A percentile compares a stretch with the other conserved stretches of the same genome.
These are phyloP conservation scores for Pycnonotus jocosus DNA, from an alignment of 2,113 vertebrate genomes.

Conservation along the genomic window DNA sequence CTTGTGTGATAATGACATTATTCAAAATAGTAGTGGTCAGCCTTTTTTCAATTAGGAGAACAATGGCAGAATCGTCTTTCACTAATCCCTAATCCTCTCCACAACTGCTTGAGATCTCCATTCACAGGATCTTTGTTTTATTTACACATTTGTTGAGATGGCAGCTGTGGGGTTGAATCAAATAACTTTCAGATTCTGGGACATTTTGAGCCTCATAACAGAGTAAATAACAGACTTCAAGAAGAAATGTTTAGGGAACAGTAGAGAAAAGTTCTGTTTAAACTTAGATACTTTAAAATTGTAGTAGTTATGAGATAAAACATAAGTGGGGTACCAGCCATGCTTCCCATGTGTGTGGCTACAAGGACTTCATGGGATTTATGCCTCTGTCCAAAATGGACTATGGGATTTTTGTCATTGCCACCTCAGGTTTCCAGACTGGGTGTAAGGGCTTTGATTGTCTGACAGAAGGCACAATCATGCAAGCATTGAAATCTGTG, in stretches of 20 bases:
- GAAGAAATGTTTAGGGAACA: background rate
- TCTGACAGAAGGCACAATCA: background rate
- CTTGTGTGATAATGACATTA: background rate
- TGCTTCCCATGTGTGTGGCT: background rate
- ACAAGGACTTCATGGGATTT: background rate
- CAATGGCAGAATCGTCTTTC: background rate
- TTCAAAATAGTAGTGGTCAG: background rate
- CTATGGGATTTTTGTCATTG: background rate
- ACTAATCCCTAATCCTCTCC: background rate
- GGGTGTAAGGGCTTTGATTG: background rate
- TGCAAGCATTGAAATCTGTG: background rate
- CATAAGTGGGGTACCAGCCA: background rate
- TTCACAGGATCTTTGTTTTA: background rate
- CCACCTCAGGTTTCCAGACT: background rate
- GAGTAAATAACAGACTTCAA: background rate
- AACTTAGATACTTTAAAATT: background rate
- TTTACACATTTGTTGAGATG: background rate
- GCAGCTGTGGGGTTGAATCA: background rate
- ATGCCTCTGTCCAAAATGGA: background rate
- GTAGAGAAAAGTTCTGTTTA: background rate
- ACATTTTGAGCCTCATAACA: background rate
- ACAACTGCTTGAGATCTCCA: background rate
- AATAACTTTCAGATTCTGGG: background rate
- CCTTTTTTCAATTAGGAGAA: slow-evolving; percentile 2
- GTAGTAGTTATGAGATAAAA: background rate